Evolutionary conservation across 2,113 vertebrate species (phyloP), one percentile per base, ranked within the genome.

Genomic region (Rhinichthys klamathensis): DNA sequence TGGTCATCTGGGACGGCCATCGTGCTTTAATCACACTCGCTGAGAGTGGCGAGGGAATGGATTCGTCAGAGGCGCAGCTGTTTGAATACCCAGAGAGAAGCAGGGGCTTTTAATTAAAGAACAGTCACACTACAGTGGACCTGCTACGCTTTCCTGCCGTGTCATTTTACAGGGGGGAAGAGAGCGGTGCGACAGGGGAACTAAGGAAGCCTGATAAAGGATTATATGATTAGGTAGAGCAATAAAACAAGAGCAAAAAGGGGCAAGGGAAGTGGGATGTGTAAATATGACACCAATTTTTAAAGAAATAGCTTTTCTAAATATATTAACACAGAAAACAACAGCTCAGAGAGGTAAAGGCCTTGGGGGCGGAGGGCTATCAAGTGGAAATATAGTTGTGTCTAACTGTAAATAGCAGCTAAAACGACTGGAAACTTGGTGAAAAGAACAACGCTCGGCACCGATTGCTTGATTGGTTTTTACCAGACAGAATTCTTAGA

Each of bases 71-170:
- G n/a, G 5, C 54, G 0, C 84, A 41, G 75, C 63, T 58, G 75
- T 77, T 25, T 56, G 46, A 85, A 85, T 35, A 44, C 61, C 63
- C 3, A 77, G 32, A 73, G 63, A 80, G 11, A 35, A 44, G 63
- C 75, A 38, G 18, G 61, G 54, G 63, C 61, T 85, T 85, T 85
- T 85, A 80, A 85, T 80, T 85, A 80, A 69, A 80, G 44, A 72
- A 41, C 32, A 69, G 75, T 72, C 77, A 72, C 61, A 80, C 49
- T 60, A 44, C 49, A 70, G 61, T 41, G 32, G 77, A 72, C 78
- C 76, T 46, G 67, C n/a, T n/a, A 27, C 3, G 32, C 6, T 80
- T 58, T 88, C 41, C 41, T 54, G 16, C 46, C 30, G 4, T 25
- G 6, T 83, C 67, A 46, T 15, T 69, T 81, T 69, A 81, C 8